Percentiles rank a stretch among this genome's conserved stretches.
Evolutionary conservation across 2,797 vertebrate species (phyloP).

Genomic region (Ibycter americanus): DNA sequence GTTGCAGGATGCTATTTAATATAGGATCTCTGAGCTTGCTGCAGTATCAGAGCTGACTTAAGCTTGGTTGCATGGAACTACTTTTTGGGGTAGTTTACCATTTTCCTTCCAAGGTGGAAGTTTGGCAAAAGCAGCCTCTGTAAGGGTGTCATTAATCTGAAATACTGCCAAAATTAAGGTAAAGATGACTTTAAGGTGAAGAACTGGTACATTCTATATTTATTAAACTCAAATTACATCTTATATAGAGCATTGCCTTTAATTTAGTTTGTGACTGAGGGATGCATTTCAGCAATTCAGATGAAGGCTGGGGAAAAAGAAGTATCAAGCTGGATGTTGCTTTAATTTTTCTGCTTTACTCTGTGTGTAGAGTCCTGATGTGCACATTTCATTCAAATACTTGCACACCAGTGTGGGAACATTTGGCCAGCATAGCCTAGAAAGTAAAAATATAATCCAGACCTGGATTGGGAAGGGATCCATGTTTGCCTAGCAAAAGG

Average conservation of each 20-base stretch:
- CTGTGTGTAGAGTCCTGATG: neutral
- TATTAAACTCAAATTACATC: neutral
- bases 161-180: neutral
- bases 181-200: neutral
- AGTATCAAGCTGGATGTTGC: neutral
- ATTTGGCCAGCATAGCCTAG: neutral
- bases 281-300: neutral
- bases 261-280: neutral
- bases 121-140: neutral
- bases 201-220: neutral
- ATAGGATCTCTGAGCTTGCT: neutral
- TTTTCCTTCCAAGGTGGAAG: neutral
- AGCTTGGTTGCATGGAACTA: neutral
- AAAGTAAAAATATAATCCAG: slow-evolving; percentile 43
- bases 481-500: neutral
- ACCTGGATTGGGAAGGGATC: neutral
- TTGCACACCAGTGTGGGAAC: neutral
- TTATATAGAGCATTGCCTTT: neutral
- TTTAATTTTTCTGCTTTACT: neutral
- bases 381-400: slow-evolving; percentile 4
- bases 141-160: neutral
- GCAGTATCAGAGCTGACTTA: neutral
- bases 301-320: neutral
- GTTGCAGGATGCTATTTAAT: neutral
- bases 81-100: neutral